Evolutionary conservation across 2,113 vertebrate genomes (phyloP).

Genomic region (Ptyas mucosa): DNA sequence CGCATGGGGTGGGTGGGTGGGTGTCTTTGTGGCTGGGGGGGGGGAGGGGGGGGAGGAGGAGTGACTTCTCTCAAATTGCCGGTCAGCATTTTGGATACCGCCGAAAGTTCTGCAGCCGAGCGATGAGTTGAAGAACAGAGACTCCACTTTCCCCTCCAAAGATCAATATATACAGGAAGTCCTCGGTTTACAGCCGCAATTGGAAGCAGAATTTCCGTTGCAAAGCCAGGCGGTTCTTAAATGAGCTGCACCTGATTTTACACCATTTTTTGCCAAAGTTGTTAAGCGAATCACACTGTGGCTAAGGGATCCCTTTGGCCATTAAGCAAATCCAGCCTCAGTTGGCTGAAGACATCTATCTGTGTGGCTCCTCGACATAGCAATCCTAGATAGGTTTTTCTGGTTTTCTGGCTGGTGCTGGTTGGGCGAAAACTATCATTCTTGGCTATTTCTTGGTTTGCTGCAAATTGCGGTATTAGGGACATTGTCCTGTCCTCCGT

Average conservation of each 20-base stretch:
- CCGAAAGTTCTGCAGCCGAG: background rate
- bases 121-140: background rate
- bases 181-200: background rate
- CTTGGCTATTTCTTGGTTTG: background rate
- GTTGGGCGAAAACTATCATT: background rate
- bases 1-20: too few species aligned
- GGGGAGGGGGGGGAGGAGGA: too few species aligned
- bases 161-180: background rate
- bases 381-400: background rate
- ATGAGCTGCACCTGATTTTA: background rate
- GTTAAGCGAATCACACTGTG: background rate
- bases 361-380: too few species aligned
- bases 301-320: too few species aligned
- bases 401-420: background rate
- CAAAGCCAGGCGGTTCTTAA: background rate
- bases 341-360: background rate
- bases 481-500: background rate
- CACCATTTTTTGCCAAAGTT: background rate
- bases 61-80: background rate
- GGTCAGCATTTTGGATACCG: background rate
- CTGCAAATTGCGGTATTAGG: background rate
- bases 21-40: background rate
- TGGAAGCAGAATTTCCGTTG: too few species aligned
- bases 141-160: background rate
- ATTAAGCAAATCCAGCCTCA: too few species aligned